Base-by-base conservation (phyloP, 2,888 invertebrate species). In the Tetheella fluctuosa region DNA sequence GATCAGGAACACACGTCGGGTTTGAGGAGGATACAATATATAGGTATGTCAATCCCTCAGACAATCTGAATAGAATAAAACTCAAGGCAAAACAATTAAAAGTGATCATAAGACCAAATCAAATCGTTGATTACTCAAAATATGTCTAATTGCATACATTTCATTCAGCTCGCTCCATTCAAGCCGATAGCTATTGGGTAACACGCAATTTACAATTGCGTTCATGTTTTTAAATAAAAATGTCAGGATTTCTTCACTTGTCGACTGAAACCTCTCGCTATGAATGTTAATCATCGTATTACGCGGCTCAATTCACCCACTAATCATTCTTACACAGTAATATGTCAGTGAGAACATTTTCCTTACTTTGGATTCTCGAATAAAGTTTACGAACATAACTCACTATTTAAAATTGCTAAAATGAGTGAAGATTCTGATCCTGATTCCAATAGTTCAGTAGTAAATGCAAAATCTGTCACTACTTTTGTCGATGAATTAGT, bases 281-380 rank as follows among this genome's bases (percentile, higher is more conserved):
- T 62, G 67, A 70, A 70, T 67, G 67, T 62, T 68, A 70, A 72
- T 70, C 60, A 58, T 60, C 48, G 59, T 61, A 71, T 73, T 70
- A 69, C 63, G 59, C 69, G 74, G 63, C 68, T 75, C 70, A 71
- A 65, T 79, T 68, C 67, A 59, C 64, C 58, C 63, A 68, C 57
- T 76, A 77, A 76, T 71, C 71, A 69, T 63, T 64, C 57, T 66
- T 63, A 71, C 67, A 56, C 65, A 57, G 70, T 69, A 67, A 70
- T 69, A 72, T 25, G 53, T 67, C 67, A 64, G 65, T 59, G 62
- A 64, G 63, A 66, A 65, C 59, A 55, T 13, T n/a, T 34, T 56
- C 52, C 54, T 52, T 66, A 72, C 70, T 59, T 60, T 10, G 8
- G 25, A 13, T 25, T 23, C 60, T 55, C 66, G 61, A 59, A 20